Evolutionary conservation across 2,113 vertebrate species (phyloP).

Genomic region (Machaerirhynchus nigripectus): DNA sequence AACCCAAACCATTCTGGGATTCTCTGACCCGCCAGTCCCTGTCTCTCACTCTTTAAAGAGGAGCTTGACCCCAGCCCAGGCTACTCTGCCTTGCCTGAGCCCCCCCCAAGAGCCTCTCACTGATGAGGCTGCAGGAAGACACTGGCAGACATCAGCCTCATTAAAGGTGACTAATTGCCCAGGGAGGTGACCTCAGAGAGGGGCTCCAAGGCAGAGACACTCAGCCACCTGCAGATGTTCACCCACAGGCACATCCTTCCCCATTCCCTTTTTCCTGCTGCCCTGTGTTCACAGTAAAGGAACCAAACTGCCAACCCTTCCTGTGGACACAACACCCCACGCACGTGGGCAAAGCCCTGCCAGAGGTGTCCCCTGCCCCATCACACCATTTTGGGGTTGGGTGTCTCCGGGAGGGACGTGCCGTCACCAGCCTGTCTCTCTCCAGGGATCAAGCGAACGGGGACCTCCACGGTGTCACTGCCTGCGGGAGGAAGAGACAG

Average conservation of each 20-base stretch:
- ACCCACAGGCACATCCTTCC: not conserved
- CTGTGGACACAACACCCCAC: fast-evolving
- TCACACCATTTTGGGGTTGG: constrained; percentile 91
- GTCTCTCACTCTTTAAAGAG: not conserved
- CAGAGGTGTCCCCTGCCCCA: fast-evolving
- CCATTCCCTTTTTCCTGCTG: not conserved
- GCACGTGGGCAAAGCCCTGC: fast-evolving
- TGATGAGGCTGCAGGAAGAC: not conserved
- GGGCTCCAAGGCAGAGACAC: not conserved
- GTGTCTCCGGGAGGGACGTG: constrained; percentile 95
- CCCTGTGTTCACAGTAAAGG: not conserved
- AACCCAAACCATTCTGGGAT: not conserved
- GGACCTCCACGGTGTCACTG: constrained; percentile 81
- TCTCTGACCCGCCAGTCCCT: not conserved
- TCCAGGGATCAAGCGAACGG: constrained; percentile 83
- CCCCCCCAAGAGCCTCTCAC: not conserved
- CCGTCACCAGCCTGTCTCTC: constrained; percentile 97
- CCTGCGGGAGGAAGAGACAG: constrained; percentile 7
- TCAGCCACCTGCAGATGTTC: not conserved
- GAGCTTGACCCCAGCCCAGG: not conserved
- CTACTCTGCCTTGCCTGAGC: not conserved
- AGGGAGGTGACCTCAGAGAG: not conserved
- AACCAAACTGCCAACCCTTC: fast-evolving
- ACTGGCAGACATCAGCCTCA: not conserved
- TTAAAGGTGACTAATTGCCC: not conserved